These are phyloP conservation scores for Pasiphila rectangulata DNA, from an alignment of 2,888 invertebrate species.

Conservation along the genomic window DNA sequence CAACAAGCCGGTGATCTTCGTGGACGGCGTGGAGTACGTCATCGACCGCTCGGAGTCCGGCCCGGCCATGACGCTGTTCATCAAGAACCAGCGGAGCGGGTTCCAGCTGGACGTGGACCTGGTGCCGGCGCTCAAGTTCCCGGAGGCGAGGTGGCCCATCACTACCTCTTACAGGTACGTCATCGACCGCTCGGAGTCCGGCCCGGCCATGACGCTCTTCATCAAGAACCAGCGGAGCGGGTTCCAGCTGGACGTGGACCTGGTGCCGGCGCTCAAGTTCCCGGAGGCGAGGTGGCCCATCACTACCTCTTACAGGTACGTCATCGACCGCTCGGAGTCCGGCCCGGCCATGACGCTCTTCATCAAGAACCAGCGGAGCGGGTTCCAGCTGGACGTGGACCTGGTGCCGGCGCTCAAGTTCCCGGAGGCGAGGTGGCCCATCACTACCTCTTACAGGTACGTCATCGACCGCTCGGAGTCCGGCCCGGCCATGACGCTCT, in stretches of 20 bases:
- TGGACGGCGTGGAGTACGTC: slow-evolving; percentile 61
- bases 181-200: slow-evolving; percentile 31
- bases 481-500: slow-evolving; percentile 80
- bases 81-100: slow-evolving; percentile 44
- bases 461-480: background rate
- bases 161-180: slow-evolving; percentile 26
- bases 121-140: slow-evolving; percentile 76
- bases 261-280: slow-evolving; percentile 78
- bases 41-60: slow-evolving; percentile 57
- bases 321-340: background rate
- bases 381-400: slow-evolving; percentile 70
- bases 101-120: slow-evolving; percentile 73
- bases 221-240: slow-evolving; percentile 45
- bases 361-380: slow-evolving; percentile 43
- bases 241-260: slow-evolving; percentile 69
- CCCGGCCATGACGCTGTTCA: slow-evolving; percentile 78
- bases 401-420: slow-evolving; percentile 78
- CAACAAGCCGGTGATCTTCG: slow-evolving; percentile 29
- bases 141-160: slow-evolving; percentile 63
- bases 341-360: slow-evolving; percentile 81
- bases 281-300: slow-evolving; percentile 65
- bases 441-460: slow-evolving; percentile 31
- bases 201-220: slow-evolving; percentile 79
- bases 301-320: slow-evolving; percentile 26
- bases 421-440: slow-evolving; percentile 64